Conservation (phyloP, 92 coral and sea anemone species). For the Palythoa heliodiscus region DNA sequence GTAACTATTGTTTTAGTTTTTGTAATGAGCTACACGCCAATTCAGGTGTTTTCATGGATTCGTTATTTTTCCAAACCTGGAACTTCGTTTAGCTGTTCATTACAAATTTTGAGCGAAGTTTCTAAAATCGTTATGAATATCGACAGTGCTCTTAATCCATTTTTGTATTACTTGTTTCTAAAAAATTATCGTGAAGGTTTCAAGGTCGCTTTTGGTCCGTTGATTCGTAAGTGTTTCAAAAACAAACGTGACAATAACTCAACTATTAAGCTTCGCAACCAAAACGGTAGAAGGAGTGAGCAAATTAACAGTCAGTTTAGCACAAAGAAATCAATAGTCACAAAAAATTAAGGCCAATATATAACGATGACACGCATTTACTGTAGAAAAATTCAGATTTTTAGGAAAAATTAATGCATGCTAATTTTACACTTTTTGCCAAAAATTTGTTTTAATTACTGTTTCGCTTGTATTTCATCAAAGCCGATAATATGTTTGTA, state of each 20-base stretch:
- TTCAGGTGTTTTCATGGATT: not conserved
- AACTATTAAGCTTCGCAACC: too few relatives aligned
- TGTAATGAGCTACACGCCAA: not conserved
- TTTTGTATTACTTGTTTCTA: constrained; percentile 1
- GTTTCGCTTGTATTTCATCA: too few relatives aligned
- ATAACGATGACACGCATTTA: too few relatives aligned
- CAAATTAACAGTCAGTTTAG: not conserved
- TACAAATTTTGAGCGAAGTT: not conserved
- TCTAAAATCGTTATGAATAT: not conserved
- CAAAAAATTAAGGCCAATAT: too few relatives aligned
- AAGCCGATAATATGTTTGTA: too few relatives aligned
- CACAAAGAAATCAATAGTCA: too few relatives aligned
- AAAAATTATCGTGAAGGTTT: constrained; percentile 1
- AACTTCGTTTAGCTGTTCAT: not conserved
- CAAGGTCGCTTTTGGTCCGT: constrained; percentile 2
- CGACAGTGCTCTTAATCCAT: not conserved
- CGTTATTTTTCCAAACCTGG: not conserved
- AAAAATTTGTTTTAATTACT: too few relatives aligned
- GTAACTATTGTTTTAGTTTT: not conserved
- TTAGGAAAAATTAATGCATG: too few relatives aligned
- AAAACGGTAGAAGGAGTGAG: too few relatives aligned
- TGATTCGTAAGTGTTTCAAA: not conserved
- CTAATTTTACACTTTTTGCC: too few relatives aligned
- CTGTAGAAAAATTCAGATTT: too few relatives aligned
- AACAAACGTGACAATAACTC: not conserved